Base-by-base conservation (phyloP, 23 tunicate genomes). In the Halocynthia aurantium region DNA sequence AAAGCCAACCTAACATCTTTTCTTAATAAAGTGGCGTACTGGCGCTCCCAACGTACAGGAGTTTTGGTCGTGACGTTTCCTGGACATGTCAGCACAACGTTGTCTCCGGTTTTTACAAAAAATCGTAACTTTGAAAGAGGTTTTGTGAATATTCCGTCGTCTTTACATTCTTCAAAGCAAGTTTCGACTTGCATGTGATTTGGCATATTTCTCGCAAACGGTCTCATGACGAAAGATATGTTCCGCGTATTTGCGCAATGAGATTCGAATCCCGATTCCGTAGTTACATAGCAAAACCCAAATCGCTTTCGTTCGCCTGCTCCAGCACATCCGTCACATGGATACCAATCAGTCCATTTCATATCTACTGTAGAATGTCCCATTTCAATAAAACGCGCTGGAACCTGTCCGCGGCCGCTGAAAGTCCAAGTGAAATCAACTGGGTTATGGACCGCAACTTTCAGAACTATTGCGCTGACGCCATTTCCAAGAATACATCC, bases 281-380 rank as follows among this genome's bases (percentile, higher is more conserved):
- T 74, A 22, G 55, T 74, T 52, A 74, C 64, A 50, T 74, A 74
- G 57, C 78, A 74, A 74, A 74, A 74, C 10, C 78, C 78, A 21
- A 74, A 74, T 18, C 78, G 56, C 13, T 64, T 52, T 21, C 78
- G 55, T 15, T 74, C 78, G 9, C 78, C 78, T 17, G 60, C 22
- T 11, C 78, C 78, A 13, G 78, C 78, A 54, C 78, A 74, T 22
- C 78, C 78, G 21, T 74, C 78, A 54, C 78, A 74, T 0, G 78
- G 64, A 62, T 54, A 54, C 78, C 78, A 74, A 9, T 74, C 62
- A n/a, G 55, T 53, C 78, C 78, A 74, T 5, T 52, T 22, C 8
- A 74, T 19, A 8, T 54, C 31, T 0, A 64, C 64, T 53, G 49
- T 10, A 22, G 78, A 51, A 44, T 54, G n/a, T 18, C 78, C 78